phyloP scores from a whole-genome alignment of 1,140 invertebrate species.

The Dendroctonus ponderosae region DNA sequence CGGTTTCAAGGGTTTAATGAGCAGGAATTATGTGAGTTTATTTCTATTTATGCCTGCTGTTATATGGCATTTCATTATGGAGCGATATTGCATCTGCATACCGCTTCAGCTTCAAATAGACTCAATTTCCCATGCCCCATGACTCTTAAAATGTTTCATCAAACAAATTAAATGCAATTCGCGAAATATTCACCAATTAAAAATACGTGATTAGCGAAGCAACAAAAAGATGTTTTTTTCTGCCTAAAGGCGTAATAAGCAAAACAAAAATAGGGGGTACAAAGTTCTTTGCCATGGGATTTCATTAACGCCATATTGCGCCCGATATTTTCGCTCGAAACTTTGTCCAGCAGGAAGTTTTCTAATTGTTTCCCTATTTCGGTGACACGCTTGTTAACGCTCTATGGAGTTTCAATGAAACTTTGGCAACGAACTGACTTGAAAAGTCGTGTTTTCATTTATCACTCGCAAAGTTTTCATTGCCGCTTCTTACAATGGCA shows the following conservation, averaged over 20 bases:
- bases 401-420: conserved; percentile 26
- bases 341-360: conserved; percentile 15
- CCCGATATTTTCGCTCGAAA: conserved; percentile 15
- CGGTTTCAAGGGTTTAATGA: conserved; percentile 1
- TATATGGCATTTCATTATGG: no score
- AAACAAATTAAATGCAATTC: no score
- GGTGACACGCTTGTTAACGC: conserved; percentile 28
- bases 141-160: no score
- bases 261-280: background rate
- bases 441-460: conserved; percentile 32
- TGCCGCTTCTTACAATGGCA: conserved; percentile 14
- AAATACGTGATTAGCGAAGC: no score
- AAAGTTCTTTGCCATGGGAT: conserved; percentile 7
- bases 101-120: no score
- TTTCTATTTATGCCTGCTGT: no score
- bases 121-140: no score
- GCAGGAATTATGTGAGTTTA: conserved; percentile 4
- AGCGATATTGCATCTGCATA: no score
- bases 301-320: conserved; percentile 18
- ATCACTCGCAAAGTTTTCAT: conserved; percentile 19
- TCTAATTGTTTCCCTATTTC: conserved; percentile 28
- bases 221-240: no score
- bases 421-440: conserved; percentile 16
- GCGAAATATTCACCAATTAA: no score
- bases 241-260: no score